Evolutionary conservation across 2,797 vertebrate genomes (phyloP).

Genomic region (Buphagus erythrorhynchus): DNA sequence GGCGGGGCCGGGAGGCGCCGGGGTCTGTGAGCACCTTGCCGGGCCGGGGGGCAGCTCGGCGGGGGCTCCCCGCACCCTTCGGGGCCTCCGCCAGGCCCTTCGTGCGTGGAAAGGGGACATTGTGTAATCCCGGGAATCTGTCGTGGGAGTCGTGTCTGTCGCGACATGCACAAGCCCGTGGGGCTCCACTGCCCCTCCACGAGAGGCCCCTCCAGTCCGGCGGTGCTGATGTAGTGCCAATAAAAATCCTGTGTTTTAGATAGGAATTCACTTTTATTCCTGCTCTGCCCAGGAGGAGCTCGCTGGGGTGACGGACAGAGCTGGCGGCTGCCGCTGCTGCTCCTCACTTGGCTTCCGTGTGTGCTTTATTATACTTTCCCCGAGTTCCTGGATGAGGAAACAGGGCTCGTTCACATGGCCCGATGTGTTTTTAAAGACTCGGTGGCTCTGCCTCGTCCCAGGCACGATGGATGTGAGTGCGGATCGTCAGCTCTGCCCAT

Average conservation of each 20-base stretch:
- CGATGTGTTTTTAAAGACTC: background rate
- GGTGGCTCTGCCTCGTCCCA: background rate
- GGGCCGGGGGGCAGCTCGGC: no score
- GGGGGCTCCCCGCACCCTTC: background rate
- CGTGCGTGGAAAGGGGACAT: background rate
- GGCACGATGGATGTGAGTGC: rapidly evolving
- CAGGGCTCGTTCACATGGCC: background rate
- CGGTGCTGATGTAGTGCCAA: background rate
- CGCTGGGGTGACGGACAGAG: background rate
- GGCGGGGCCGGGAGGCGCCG: background rate
- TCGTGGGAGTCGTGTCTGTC: background rate
- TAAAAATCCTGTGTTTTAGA: background rate
- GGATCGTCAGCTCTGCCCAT: rapidly evolving
- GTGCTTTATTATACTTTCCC: background rate
- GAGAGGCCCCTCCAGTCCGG: background rate
- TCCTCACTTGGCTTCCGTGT: background rate
- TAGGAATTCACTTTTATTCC: background rate
- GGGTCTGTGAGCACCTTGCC: background rate
- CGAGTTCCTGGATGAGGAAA: background rate
- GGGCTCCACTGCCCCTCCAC: background rate
- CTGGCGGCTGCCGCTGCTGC: background rate
- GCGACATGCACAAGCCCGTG: rapidly evolving
- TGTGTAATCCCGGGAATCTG: background rate
- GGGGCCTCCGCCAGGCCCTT: background rate
- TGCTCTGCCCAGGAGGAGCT: background rate